A percentile compares a stretch with the other conserved stretches of the same genome.
These are phyloP conservation scores for Oceanodroma tethys DNA, from an alignment of 2,113 vertebrate genomes.

Conservation along the genomic window DNA sequence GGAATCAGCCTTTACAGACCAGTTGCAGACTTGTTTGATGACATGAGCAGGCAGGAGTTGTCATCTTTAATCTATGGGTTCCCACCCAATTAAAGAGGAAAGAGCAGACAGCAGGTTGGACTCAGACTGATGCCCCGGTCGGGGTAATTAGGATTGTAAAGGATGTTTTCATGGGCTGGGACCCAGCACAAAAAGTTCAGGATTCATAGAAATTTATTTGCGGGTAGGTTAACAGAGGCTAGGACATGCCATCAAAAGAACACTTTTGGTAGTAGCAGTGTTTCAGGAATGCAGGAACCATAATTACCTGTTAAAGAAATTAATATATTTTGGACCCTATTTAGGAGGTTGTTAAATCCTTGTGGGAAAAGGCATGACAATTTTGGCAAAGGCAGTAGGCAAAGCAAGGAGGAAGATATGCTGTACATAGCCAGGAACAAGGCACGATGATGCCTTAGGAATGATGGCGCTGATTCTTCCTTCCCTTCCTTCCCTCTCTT, in stretches of 20 bases:
- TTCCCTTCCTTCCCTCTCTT: no score
- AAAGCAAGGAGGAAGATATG: neutral
- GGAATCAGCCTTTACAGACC: neutral
- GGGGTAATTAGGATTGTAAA: neutral
- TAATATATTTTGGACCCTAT: neutral
- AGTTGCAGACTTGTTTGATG: neutral
- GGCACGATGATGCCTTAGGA: neutral
- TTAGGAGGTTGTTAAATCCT: neutral
- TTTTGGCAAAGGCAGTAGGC: neutral
- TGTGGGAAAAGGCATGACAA: neutral
- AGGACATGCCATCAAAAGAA: neutral
- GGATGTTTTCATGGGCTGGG: neutral
- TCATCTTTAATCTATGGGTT: neutral
- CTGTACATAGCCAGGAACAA: neutral
- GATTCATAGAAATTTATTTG: neutral
- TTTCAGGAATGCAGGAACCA: neutral
- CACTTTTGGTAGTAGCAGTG: neutral
- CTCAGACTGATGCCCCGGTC: neutral
- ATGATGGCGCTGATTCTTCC: accelerated
- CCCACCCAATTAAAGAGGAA: neutral
- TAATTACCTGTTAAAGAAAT: neutral
- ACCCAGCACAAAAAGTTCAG: neutral
- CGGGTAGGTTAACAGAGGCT: neutral
- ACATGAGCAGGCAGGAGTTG: neutral
- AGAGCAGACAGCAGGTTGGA: neutral